These are phyloP conservation scores for Euleptes europaea DNA, from an alignment of 2,113 vertebrate genomes.

Conservation along the genomic window DNA sequence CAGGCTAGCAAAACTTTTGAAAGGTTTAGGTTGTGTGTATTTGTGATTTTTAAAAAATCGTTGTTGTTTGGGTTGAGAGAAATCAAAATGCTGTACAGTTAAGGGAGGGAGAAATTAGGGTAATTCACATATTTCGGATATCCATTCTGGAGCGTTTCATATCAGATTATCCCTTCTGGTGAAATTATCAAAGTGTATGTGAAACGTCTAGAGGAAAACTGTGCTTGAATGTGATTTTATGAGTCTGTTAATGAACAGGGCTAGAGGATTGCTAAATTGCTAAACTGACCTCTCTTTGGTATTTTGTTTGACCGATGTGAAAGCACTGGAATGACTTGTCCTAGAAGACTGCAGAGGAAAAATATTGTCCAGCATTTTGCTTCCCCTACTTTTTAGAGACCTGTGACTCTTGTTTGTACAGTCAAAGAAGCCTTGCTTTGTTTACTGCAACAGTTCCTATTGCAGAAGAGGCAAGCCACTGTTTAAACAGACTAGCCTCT, in stretches of 20 bases:
- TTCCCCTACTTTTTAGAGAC: background rate
- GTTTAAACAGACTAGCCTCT: background rate
- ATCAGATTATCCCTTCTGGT: slow-evolving; percentile 28
- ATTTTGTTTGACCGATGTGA: slow-evolving; percentile 24
- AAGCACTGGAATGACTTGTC: slow-evolving; percentile 63
- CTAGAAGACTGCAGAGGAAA: slow-evolving; percentile 36
- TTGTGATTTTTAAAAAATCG: background rate
- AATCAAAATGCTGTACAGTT: background rate
- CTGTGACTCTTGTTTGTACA: too few relatives aligned
- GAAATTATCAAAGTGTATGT: slow-evolving; percentile 26
- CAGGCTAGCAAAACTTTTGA: background rate
- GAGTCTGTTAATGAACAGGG: background rate
- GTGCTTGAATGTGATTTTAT: slow-evolving; percentile 45
- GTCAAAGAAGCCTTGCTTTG: background rate
- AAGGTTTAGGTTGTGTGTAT: background rate
- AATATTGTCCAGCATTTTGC: slow-evolving; percentile 44
- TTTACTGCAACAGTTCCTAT: background rate
- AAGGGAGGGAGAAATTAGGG: background rate
- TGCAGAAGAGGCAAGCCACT: background rate
- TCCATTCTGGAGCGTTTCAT: slow-evolving; percentile 19
- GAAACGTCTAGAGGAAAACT: slow-evolving; percentile 26
- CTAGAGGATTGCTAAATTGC: slow-evolving; percentile 34
- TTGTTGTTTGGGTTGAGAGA: background rate
- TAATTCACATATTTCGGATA: slow-evolving; percentile 13
- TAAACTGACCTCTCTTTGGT: slow-evolving; percentile 49